These are phyloP conservation scores for Ophonus ardosiacus DNA, from an alignment of 2,888 invertebrate species.

Conservation along the genomic window DNA sequence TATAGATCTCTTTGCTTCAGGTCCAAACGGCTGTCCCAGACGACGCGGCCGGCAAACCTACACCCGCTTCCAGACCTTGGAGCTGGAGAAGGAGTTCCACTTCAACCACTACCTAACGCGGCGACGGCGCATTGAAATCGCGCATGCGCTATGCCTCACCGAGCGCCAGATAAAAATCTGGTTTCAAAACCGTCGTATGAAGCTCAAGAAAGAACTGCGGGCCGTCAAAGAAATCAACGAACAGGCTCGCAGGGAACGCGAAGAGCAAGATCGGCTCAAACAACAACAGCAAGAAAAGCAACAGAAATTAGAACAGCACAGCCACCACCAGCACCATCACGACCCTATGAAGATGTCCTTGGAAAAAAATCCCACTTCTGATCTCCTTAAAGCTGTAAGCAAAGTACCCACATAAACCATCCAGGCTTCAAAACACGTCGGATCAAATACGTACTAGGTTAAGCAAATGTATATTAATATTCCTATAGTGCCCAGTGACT, in stretches of 20 bases:
- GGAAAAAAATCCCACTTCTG: slow-evolving; percentile 82
- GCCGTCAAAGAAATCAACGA: slow-evolving; percentile 97
- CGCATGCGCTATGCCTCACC: slow-evolving; percentile 96
- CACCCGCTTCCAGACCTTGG: slow-evolving; percentile 98
- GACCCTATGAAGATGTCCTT: slow-evolving; percentile 86
- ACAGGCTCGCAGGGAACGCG: slow-evolving; percentile 92
- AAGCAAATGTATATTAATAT: slow-evolving; percentile 67
- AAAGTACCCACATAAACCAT: slow-evolving; percentile 86
- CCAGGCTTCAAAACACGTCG: slow-evolving; percentile 54
- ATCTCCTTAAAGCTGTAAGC: slow-evolving; percentile 86
- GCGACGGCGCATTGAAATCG: slow-evolving; percentile 97
- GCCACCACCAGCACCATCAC: slow-evolving; percentile 84
- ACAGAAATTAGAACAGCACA: slow-evolving; percentile 86
- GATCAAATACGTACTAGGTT: slow-evolving; percentile 71
- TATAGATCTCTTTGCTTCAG: slow-evolving; percentile 79
- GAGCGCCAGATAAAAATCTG: slow-evolving; percentile 98
- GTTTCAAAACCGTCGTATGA: slow-evolving; percentile 98
- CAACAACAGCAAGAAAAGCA: slow-evolving; percentile 93
- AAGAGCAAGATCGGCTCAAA: slow-evolving; percentile 94
- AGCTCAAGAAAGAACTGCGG: slow-evolving; percentile 95
- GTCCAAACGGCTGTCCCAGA: slow-evolving; percentile 96
- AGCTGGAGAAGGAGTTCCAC: slow-evolving; percentile 98
- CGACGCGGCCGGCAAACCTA: slow-evolving; percentile 97
- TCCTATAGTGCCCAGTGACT: slow-evolving; percentile 55
- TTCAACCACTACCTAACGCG: slow-evolving; percentile 98